Base-by-base conservation (phyloP, 1,140 invertebrate species). In the Drosophila insularis region DNA sequence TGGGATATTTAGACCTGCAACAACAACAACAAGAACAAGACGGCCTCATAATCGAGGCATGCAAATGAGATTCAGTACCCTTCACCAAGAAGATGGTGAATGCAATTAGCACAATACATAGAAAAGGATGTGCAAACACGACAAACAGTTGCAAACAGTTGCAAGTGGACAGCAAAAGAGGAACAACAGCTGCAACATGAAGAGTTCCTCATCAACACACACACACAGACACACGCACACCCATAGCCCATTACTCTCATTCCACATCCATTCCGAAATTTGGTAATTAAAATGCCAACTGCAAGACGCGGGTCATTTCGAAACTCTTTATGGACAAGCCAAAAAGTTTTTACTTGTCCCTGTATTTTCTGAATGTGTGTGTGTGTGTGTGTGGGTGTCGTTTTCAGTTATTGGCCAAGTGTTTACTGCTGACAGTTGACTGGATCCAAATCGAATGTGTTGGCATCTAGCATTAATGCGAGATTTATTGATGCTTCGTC, bases 81-180 rank as follows among this genome's bases (percentile, higher is more conserved):
- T 11, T 17, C 62, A 8, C 17, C 19, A 50, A 4, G 43, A 11
- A 19, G 43, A 50, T 50, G 43, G 17, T 11, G 43, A 21, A 11
- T 19, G 31, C 23, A 69, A 86, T 87, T 86, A 89, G 79, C 79
- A 86, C 79, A 87, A 77, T 76, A 86, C 82, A 86, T 67, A 68
- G 82, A 87, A 86, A 80, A 81, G 82, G 84, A 87, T 70, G 82
- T 82, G 82, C 82, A 80, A 86, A 86, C 82, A 87, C 67, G 84
- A 82, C 68, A 87, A 86, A 86, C 82, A 86, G 82, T 82, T 79
- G 82, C 84, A 81, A 87, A 87, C n/a, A n/a, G n/a, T 86, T 86
- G 72, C 79, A 66, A 68, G 56, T 71, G 82, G 55, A 81, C 78
- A 53, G 60, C 66, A 69, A 74, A 66, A 63, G 72, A 63, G 31